Evolutionary conservation across 2,113 vertebrate species (phyloP), one percentile per base, ranked within the genome.

Genomic region (Falco punctatus): DNA sequence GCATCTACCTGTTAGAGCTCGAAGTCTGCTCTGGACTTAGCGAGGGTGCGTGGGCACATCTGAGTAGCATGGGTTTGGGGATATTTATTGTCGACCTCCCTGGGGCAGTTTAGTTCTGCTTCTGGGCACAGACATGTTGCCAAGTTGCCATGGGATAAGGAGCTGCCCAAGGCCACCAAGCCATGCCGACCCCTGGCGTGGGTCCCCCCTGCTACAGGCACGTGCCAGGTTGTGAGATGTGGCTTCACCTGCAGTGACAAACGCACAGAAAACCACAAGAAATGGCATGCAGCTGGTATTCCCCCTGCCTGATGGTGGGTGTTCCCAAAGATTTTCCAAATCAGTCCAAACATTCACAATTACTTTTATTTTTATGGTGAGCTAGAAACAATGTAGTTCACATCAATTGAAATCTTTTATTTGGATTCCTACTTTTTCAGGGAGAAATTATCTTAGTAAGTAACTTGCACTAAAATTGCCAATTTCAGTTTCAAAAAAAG

Each of bases 31-130:
- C 52, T 54, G 2, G 8, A 22, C 54, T 62, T 70, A 81, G 81
- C 9, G 27, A 13, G 33, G 67, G 23, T 2, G 0, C 1, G 1
- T 16, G 48, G n/a, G 19, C 27, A 57, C 0, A 0, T 28, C 33
- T 6, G 40, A 28, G 44, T 32, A 3, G 6, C 20, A 46, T 30
- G 65, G 11, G 4, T 33, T 78, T 73, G 48, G 54, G 6, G 24
- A 22, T 35, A 44, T 42, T 51, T 33, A 10, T 42, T 30, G 42
- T 32, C 0, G 0, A 3, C 5, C 7, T 55, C 27, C 27, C 20
- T 49, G n/a, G 27, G 27, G 67, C 28, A n/a, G 28, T 51, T 72
- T 46, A 27, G 35, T 26, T 90, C 18, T 62, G n/a, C n/a, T 77
- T 57, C 59, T 78, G 65, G 75, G 28, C 13, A 5, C 48, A 40